Evolutionary conservation across 2,113 vertebrate genomes (phyloP).

Genomic region (Epinephelus moara): DNA sequence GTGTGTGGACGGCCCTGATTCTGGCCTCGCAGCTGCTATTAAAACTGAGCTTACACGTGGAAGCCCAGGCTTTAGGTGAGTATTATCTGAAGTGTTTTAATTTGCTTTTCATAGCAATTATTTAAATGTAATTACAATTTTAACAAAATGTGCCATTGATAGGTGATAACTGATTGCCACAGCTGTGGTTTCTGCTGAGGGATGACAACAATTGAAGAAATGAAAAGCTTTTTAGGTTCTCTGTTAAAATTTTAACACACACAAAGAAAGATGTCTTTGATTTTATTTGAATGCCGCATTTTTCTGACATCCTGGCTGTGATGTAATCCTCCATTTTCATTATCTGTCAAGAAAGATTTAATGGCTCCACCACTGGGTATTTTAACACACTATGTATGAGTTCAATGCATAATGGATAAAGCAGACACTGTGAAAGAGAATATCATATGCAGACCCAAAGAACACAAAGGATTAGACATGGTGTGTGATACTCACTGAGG

Average conservation of each 20-base stretch:
- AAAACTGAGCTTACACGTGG: slow-evolving; percentile 76
- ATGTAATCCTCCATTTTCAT: slow-evolving; percentile 53
- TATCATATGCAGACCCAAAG: slow-evolving; percentile 67
- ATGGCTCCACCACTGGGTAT: slow-evolving; percentile 56
- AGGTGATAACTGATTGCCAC: background rate
- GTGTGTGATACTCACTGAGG: slow-evolving; percentile 53
- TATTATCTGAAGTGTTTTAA: slow-evolving; percentile 27
- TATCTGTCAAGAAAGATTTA: slow-evolving; percentile 65
- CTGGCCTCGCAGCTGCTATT: slow-evolving; percentile 85
- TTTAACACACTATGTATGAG: slow-evolving; percentile 54
- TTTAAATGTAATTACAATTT: background rate
- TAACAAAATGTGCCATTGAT: background rate
- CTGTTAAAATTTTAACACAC: slow-evolving; percentile 8
- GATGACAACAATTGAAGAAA: slow-evolving; percentile 7
- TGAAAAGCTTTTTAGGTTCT: background rate
- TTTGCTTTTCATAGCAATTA: slow-evolving; percentile 14
- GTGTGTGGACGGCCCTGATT: slow-evolving; percentile 69
- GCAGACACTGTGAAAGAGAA: slow-evolving; percentile 63
- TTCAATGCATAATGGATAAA: slow-evolving; percentile 77
- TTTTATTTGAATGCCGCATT: slow-evolving; percentile 34
- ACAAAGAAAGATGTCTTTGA: slow-evolving; percentile 16
- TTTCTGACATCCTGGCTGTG: slow-evolving; percentile 38
- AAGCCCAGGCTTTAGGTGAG: slow-evolving; percentile 82
- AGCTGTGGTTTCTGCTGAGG: background rate
- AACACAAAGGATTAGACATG: slow-evolving; percentile 68